These are phyloP conservation scores for Delia radicum DNA, from an alignment of 1,140 invertebrate genomes.

Conservation along the genomic window DNA sequence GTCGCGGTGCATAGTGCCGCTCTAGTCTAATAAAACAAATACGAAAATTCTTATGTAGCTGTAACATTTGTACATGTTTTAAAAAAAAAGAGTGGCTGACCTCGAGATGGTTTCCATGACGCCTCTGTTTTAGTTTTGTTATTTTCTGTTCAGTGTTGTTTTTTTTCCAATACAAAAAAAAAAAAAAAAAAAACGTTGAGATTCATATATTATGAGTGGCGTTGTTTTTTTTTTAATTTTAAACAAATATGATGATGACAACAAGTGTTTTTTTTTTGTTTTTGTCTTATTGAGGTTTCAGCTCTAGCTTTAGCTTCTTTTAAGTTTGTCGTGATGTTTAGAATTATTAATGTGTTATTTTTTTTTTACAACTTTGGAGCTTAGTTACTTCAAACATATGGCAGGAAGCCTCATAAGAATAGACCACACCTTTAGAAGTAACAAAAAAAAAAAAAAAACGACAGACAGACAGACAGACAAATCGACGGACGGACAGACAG, in stretches of 20 bases:
- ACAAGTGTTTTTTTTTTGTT: not conserved
- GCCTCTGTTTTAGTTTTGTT: not conserved
- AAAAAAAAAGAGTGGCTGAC: constrained; percentile 18
- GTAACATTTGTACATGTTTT: too few species aligned
- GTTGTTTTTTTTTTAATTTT: not conserved
- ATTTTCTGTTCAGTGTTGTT: too few species aligned
- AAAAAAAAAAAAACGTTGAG: too few species aligned
- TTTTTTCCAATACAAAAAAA: too few species aligned
- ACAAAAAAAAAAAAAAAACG: too few species aligned
- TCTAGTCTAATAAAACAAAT: too few species aligned
- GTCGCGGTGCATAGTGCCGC: too few species aligned
- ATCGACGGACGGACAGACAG: too few species aligned
- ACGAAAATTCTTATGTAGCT: too few species aligned
- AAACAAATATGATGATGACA: not conserved
- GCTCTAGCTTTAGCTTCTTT: too few species aligned
- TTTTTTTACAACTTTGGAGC: not conserved
- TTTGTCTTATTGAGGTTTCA: not conserved
- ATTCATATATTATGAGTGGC: too few species aligned
- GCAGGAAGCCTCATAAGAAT: constrained; percentile 1
- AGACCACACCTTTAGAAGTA: constrained; percentile 3
- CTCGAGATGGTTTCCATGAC: constrained; percentile 17
- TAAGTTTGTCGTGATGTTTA: not conserved
- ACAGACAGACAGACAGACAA: too few species aligned
- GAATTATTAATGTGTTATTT: constrained; percentile 9
- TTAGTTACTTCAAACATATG: not conserved